Evolutionary conservation across 1,140 invertebrate species (phyloP).

Genomic region (Danaus melanippus): DNA sequence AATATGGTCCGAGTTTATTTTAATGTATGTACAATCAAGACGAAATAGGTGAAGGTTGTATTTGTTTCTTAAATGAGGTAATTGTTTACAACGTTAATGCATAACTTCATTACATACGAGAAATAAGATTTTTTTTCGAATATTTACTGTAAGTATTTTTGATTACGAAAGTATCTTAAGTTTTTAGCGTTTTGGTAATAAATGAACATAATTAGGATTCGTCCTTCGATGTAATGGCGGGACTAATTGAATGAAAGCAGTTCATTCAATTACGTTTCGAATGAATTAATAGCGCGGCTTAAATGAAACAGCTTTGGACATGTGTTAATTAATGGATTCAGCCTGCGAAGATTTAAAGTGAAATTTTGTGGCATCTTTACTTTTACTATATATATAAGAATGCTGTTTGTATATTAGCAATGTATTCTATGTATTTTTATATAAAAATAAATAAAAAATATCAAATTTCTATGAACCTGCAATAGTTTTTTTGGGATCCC

Average conservation of each 20-base stretch:
- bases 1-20: no score
- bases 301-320: slow-evolving; percentile 22
- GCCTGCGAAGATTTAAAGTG: slow-evolving; percentile 2
- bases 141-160: no score
- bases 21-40: no score
- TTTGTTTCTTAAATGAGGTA: no score
- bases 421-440: neutral
- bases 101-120: no score
- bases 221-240: slow-evolving; percentile 17
- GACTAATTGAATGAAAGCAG: slow-evolving; percentile 29
- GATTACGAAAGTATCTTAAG: no score
- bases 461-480: slow-evolving; percentile 73
- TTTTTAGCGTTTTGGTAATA: neutral
- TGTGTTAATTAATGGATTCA: slow-evolving; percentile 18
- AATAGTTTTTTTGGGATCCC: slow-evolving; percentile 82
- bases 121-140: no score
- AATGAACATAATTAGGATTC: slow-evolving; percentile 20
- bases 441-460: slow-evolving; percentile 1
- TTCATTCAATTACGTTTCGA: slow-evolving; percentile 22
- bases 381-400: neutral
- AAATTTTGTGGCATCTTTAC: neutral
- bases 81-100: no score
- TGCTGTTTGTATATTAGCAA: neutral
- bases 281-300: slow-evolving; percentile 20
- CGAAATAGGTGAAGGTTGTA: no score